Evolutionary conservation across 2,797 vertebrate genomes (phyloP), one percentile per base, ranked within the genome.

Genomic region (Threskiornis aethiopicus): DNA sequence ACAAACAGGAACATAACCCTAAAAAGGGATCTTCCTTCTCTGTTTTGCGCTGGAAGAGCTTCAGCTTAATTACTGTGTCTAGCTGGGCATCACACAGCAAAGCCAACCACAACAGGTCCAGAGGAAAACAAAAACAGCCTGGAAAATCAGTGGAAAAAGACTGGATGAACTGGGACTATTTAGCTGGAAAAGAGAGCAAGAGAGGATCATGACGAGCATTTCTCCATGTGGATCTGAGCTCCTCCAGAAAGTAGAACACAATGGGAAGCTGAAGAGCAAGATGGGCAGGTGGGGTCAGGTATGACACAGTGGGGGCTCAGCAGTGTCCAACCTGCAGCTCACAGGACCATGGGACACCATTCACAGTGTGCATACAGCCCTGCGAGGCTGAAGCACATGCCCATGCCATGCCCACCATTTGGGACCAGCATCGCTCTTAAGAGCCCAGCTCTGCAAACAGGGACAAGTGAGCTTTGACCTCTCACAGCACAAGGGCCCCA

Each of bases 301-400:
- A 16, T 5, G 39, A 25, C 18, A 10, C 8, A 5, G 21, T 0
- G 3, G 15, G 37, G 44, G 8, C 29, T 80, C 54, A 31, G 67
- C 44, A 46, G 33, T 0, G 26, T 13, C 67, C 72, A 59, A 3
- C 9, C 62, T 55, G 49, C 54, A 47, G 54, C 76, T 89, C 41
- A 5, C 2, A 0, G 6, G 41, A 14, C 17, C 25, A 5, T 0
- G 4, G 47, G 51, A 25, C 26, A 2, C 1, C 1, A 0, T 2
- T 16, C 31, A 11, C 16, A 12, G 58, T 0, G 14, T 16, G 9
- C 62, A 3, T 6, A 17, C 3, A 86, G 49, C 49, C 41, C 59
- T 28, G 28, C 31, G 5, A 51, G 47, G 8, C 15, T 15, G 20
- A 6, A 15, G 7, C 39, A 10, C 18, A 2, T 10, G 16, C 41